Evolutionary conservation across 2,888 invertebrate genomes (phyloP), one percentile per base, ranked within the genome.

Genomic region (Acholoe squamosa): DNA sequence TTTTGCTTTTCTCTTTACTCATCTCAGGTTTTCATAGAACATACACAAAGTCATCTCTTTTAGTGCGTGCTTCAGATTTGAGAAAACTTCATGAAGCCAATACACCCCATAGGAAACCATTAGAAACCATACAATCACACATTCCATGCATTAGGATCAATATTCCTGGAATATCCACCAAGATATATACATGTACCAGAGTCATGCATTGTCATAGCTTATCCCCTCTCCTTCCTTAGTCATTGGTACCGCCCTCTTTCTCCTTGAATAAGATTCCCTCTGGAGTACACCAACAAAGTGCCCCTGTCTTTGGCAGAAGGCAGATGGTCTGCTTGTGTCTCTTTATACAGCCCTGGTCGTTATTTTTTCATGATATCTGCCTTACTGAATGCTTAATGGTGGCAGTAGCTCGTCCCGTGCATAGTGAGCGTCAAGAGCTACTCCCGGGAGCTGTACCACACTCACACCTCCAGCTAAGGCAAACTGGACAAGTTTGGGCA

Each of bases 291-390:
- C 28, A 28, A 71, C 28, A 71, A n/a, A 28, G 71, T 28, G 71
- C 71, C 31, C 71, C 71, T n/a, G 71, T 28, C 71, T 5, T 28
- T 28, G 28, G 71, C 71, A 71, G 16, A 28, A n/a, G 71, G 71
- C 71, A 71, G 71, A 71, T 28, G 71, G 67, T 71, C 71, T 71
- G 3, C 3, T 28, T 71, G 71, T 14, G 71, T 28, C 71, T 71
- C 28, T 71, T 71, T 71, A 71, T 28, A 3, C 71, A 28, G 31
- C 71, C 71, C 5, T 5, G 71, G 28, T 71, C 71, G 28, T 71
- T n/a, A 71, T 7, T 71, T 71, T 71, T 71, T 71, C 31, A 71
- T 28, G 71, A 71, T 28, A 28, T 71, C 71, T 71, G 71, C 28
- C 71, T 5, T 25, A 14, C 5, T 71, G 71, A 71, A 71, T 71